Conservation (phyloP, 1,140 invertebrate genomes). For the Rhagoletis zephyria region DNA sequence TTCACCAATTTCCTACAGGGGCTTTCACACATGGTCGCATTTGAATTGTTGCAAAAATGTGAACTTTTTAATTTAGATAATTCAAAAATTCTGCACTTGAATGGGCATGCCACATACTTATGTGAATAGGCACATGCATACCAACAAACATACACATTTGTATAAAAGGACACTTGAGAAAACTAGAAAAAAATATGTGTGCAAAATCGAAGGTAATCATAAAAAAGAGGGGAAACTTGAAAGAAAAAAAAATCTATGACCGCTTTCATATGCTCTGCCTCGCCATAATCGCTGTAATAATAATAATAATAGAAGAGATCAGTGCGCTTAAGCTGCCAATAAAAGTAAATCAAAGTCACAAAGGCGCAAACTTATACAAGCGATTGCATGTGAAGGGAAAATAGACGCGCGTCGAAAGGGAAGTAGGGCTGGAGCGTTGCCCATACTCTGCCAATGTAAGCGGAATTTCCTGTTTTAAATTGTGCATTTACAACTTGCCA, state of each 20-base stretch:
- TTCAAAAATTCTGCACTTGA: constrained; percentile 25
- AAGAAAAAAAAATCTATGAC: neutral
- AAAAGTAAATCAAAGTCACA: constrained; percentile 70
- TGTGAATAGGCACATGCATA: neutral
- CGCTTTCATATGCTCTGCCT: constrained; percentile 8
- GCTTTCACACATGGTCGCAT: neutral
- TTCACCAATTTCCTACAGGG: neutral
- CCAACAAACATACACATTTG: neutral
- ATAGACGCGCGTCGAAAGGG: neutral
- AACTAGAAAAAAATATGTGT: neutral
- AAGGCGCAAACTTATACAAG: neutral
- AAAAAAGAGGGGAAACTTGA: neutral
- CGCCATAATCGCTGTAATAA: constrained; percentile 33
- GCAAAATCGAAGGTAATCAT: constrained; percentile 11
- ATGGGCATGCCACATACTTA: neutral
- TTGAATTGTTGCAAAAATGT: neutral
- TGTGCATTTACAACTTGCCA: constrained; percentile 56
- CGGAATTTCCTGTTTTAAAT: constrained; percentile 73
- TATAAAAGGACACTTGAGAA: constrained; percentile 2
- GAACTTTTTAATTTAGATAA: constrained; percentile 31
- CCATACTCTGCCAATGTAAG: constrained; percentile 49
- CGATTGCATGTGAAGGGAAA: neutral
- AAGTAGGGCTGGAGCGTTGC: neutral
- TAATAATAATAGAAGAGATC: constrained; percentile 53
- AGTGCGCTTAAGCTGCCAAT: constrained; percentile 70